phyloP scores from a whole-genome alignment of 1,140 invertebrate species.

The Caenorhabditis brenneri region DNA sequence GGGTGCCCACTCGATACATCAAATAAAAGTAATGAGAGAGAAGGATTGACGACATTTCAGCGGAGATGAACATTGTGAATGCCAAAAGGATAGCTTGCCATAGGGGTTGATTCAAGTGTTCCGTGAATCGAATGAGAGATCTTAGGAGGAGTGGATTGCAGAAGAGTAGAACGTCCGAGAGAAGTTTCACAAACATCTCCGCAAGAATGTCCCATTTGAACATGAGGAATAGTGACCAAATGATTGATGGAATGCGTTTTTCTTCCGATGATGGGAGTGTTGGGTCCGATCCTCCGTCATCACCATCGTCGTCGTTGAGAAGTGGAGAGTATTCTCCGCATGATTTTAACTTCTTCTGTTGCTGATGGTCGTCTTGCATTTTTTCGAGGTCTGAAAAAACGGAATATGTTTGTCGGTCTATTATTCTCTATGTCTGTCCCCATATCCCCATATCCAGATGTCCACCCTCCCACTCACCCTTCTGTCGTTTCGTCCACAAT shows the following conservation, averaged over 20 bases:
- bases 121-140: slow-evolving; percentile 62
- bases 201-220: slow-evolving; percentile 50
- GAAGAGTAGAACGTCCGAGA: slow-evolving; percentile 63
- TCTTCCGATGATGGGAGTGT: background rate
- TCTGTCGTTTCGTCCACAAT: slow-evolving; percentile 60
- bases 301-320: too few relatives aligned
- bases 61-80: slow-evolving; percentile 59
- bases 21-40: slow-evolving; percentile 64
- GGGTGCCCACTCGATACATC: slow-evolving; percentile 62
- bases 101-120: slow-evolving; percentile 59
- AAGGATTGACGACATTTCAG: slow-evolving; percentile 58
- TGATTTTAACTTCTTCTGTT: too few relatives aligned
- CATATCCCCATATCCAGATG: too few relatives aligned
- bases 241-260: slow-evolving; percentile 58
- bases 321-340: too few relatives aligned
- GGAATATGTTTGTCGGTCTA: too few relatives aligned
- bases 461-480: slow-evolving; percentile 49
- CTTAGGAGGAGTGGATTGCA: slow-evolving; percentile 64
- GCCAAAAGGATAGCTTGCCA: slow-evolving; percentile 63
- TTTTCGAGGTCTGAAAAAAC: too few relatives aligned
- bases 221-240: slow-evolving; percentile 56
- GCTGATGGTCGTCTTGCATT: too few relatives aligned
- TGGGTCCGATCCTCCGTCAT: too few relatives aligned
- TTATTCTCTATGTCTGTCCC: too few relatives aligned
- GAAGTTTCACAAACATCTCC: slow-evolving; percentile 51